phyloP scores from a whole-genome alignment of 2,888 invertebrate species.

The Carterocephalus palaemon region DNA sequence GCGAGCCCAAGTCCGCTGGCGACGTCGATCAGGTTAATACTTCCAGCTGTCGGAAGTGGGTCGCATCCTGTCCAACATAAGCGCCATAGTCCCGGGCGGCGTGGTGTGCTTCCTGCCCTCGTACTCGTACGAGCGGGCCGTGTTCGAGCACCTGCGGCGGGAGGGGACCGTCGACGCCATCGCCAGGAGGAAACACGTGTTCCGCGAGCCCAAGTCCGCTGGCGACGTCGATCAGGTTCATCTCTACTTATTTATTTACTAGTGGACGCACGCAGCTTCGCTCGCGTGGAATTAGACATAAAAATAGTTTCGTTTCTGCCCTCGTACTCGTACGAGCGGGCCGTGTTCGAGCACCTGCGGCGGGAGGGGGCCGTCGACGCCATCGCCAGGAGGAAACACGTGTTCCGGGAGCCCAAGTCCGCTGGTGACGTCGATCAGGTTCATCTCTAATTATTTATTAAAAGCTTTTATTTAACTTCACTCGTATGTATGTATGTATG shows the following conservation, averaged over 20 bases:
- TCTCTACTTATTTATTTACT: constrained; percentile 82
- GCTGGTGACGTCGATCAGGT: constrained; percentile 86
- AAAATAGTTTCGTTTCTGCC: constrained; percentile 97
- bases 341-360: constrained; percentile 81
- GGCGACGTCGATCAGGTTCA: constrained; percentile 85
- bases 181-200: constrained; percentile 83
- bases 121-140: constrained; percentile 89
- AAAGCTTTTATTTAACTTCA: too few relatives aligned
- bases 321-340: constrained; percentile 92
- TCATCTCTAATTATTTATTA: constrained; percentile 54
- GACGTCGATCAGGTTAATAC: constrained; percentile 84
- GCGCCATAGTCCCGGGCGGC: constrained; percentile 91
- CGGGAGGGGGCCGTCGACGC: constrained; percentile 81
- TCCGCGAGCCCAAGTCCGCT: constrained; percentile 87
- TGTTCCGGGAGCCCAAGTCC: constrained; percentile 88
- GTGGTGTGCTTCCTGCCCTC: constrained; percentile 96
- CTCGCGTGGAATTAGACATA: constrained; percentile 86
- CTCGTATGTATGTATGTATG: too few relatives aligned
- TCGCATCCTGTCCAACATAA: constrained; percentile 85
- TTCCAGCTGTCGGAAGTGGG: constrained; percentile 87
- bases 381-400: constrained; percentile 83
- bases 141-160: constrained; percentile 81
- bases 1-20: constrained; percentile 85
- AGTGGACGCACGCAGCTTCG: constrained; percentile 85
- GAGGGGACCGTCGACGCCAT: constrained; percentile 83